Evolutionary conservation across 1,140 invertebrate species (phyloP).

Genomic region (Brachionus calyciflorus): DNA sequence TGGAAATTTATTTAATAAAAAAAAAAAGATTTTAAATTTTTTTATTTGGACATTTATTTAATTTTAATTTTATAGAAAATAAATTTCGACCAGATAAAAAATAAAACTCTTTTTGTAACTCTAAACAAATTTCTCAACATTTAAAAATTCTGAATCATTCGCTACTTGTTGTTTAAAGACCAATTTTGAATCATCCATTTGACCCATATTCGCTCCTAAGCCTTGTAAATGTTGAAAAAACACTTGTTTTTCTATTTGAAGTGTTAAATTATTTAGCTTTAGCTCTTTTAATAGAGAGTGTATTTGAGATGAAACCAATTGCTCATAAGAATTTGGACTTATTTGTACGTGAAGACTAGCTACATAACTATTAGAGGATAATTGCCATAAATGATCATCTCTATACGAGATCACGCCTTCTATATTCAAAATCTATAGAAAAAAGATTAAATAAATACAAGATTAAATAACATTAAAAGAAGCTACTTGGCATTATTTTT

Average conservation of each 20-base stretch:
- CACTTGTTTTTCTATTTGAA: conserved; percentile 60
- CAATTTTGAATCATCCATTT: conserved; percentile 47
- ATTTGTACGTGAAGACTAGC: conserved; percentile 61
- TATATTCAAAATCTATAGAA: conserved; percentile 57
- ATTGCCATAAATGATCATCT: conserved; percentile 62
- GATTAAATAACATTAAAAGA: no score
- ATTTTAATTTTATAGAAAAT: no score
- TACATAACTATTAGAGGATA: conserved; percentile 57
- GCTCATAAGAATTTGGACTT: conserved; percentile 58
- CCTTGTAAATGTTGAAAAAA: conserved; percentile 60
- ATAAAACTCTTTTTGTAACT: no score
- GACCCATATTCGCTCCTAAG: conserved; percentile 53
- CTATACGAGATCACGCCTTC: conserved; percentile 61
- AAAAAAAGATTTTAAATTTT: no score
- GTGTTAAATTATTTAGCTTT: conserved; percentile 55
- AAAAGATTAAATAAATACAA: conserved; percentile 46
- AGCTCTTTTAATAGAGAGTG: conserved; percentile 57
- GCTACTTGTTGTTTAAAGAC: background rate
- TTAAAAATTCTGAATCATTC: conserved; percentile 13
- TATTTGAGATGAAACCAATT: conserved; percentile 58
- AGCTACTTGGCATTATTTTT: no score
- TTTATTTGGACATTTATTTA: no score
- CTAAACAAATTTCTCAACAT: conserved; percentile 44
- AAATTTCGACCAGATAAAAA: no score
- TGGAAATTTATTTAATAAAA: no score